A percentile compares a stretch with the other conserved stretches of the same genome.
These are phyloP conservation scores for Dysmachus trigonus DNA, from an alignment of 2,888 invertebrate species.

Conservation along the genomic window DNA sequence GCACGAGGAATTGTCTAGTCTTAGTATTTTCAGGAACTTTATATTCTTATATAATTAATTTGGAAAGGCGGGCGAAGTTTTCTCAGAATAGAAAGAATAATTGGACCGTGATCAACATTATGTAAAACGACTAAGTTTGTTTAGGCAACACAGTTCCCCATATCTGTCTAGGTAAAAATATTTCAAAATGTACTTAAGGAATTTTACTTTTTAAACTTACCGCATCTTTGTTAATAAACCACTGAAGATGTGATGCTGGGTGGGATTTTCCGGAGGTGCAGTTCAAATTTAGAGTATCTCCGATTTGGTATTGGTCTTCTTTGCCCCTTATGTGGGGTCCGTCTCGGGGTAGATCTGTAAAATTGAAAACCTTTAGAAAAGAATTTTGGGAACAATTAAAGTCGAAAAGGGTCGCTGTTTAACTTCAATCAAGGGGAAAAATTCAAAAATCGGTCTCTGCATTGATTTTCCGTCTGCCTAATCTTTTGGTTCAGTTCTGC, in stretches of 20 bases:
- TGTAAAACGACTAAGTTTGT: too few relatives aligned
- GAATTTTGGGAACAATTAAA: not conserved
- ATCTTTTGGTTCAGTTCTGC: not conserved
- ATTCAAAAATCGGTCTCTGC: not conserved
- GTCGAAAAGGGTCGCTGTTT: not conserved
- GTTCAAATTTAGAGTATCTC: constrained; percentile 77
- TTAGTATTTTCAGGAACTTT: too few relatives aligned
- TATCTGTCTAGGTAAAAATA: too few relatives aligned
- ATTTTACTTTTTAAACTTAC: constrained; percentile 63
- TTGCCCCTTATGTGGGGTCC: constrained; percentile 80
- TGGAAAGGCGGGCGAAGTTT: too few relatives aligned
- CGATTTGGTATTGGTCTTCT: constrained; percentile 76
- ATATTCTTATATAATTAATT: too few relatives aligned
- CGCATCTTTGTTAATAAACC: constrained; percentile 82
- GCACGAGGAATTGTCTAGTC: too few relatives aligned
- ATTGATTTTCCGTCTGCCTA: not conserved
- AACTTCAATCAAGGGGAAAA: not conserved
- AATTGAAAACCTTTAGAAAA: constrained; percentile 30
- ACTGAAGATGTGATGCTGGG: constrained; percentile 77
- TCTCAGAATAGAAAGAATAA: too few relatives aligned
- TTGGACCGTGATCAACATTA: too few relatives aligned
- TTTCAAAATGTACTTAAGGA: too few relatives aligned
- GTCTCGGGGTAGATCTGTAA: constrained; percentile 74
- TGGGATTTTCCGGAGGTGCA: constrained; percentile 81
- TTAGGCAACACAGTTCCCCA: too few relatives aligned